Evolutionary conservation across 2,797 vertebrate genomes (phyloP), one percentile per base, ranked within the genome.

Genomic region (Enteromius treurensis): DNA sequence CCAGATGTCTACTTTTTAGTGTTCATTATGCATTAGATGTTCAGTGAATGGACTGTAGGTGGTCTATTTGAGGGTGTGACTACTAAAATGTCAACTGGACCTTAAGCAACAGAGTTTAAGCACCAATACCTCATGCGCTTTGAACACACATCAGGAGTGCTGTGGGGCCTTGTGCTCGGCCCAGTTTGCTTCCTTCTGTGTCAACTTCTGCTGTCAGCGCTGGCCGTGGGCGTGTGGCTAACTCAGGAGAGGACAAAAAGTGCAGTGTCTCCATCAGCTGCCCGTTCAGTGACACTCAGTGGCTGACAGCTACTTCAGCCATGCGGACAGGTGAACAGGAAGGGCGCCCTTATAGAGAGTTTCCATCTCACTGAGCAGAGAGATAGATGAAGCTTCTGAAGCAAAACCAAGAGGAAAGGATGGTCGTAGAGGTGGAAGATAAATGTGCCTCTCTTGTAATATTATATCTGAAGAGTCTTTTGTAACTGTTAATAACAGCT

Each of bases 131-230:
- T 53, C 32, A 42, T 42, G 26, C 81, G 5, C 55, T 62, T 47
- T 51, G n/a, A 58, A 21, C 19, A n/a, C 29, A 42, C 17, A 73
- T 73, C 42, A 47, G 67, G 67, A 81, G 60, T 42, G 67, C 80
- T 77, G 79, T 29, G 37, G 45, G 65, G 60, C 29, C 32, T 81
- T 3, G 19, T 26, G 5, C 19, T 51, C 1, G 19, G 42, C 65
- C 55, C 23, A 3, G 67, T 81, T 75, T 64, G 17, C 68, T 81
- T 71, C 42, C 77, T 11, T 83, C 55, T 42, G 55, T 42, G 45
- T 81, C 64, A 77, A 32, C 32, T 85, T 69, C 65, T 77, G 5
- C 51, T 69, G 29, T 62, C 84, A 81, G 67, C 23, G 17, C 32
- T 42, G 29, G 42, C 32, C 26, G 53, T 47, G 84, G 53, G 65